Evolutionary conservation across 2,113 vertebrate species (phyloP).

Genomic region (Lethenteron reissneri): DNA sequence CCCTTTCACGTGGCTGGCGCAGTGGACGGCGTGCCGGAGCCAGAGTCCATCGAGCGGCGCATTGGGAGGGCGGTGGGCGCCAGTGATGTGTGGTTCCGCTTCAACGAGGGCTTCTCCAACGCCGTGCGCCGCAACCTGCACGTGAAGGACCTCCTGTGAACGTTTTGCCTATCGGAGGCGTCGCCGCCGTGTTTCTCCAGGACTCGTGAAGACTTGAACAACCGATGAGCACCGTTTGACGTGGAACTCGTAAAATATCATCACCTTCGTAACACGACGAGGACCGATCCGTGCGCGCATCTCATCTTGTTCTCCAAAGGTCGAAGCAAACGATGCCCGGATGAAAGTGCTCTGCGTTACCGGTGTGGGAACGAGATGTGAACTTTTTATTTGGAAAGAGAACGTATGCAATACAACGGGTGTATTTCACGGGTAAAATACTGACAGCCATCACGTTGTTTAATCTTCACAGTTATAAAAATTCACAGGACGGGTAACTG

Average conservation of each 20-base stretch:
- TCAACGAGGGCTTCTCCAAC: conserved; percentile 80
- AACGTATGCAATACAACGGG: background rate
- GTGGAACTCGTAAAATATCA: background rate
- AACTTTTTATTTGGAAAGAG: too few species aligned
- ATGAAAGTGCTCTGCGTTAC: too few species aligned
- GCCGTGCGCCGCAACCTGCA: conserved; percentile 55
- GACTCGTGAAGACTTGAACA: background rate
- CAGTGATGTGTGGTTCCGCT: conserved; percentile 83
- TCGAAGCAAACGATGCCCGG: too few species aligned
- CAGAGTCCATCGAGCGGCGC: conserved; percentile 12
- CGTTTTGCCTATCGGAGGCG: conserved; percentile 1
- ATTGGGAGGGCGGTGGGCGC: conserved; percentile 54
- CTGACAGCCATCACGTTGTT: conserved; percentile 6
- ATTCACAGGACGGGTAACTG: background rate
- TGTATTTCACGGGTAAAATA: background rate
- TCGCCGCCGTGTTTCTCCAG: background rate
- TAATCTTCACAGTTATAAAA: background rate
- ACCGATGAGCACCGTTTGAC: background rate
- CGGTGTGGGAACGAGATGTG: too few species aligned
- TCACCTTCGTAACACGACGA: background rate
- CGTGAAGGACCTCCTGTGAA: conserved; percentile 47
- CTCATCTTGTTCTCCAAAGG: too few species aligned
- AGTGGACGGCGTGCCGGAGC: conserved; percentile 11
- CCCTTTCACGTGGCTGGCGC: background rate
- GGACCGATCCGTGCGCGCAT: too few species aligned